These are phyloP conservation scores for Lordiphosa fenestrarum DNA, from an alignment of 2,888 invertebrate genomes.

Conservation along the genomic window DNA sequence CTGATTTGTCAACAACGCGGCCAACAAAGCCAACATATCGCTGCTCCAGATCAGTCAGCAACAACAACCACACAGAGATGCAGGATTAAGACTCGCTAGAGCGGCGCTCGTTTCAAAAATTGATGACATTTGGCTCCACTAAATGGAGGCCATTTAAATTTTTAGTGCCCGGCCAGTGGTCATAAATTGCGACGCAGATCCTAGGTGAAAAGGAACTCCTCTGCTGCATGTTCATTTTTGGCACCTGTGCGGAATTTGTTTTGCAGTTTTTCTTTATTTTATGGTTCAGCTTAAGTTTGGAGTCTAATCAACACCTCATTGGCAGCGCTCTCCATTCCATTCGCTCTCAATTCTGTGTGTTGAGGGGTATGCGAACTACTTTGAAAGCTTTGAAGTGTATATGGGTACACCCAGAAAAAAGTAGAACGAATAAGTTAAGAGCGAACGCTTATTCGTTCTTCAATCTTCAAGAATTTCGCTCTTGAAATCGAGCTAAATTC, in stretches of 20 bases:
- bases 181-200: conserved; percentile 46
- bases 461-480: too few species aligned
- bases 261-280: conserved; percentile 3
- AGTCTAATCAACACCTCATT: conserved; percentile 61
- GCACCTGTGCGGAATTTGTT: conserved; percentile 12
- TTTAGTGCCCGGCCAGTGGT: conserved; percentile 57
- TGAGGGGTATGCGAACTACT: too few species aligned
- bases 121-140: conserved; percentile 58
- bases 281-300: conserved; percentile 36
- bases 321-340: conserved; percentile 2
- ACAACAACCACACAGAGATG: conserved; percentile 27
- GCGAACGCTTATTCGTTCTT: too few species aligned
- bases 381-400: too few species aligned
- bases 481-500: too few species aligned
- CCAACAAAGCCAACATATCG: conserved; percentile 67
- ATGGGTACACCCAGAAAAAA: too few species aligned
- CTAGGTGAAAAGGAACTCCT: background rate
- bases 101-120: conserved; percentile 60
- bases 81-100: conserved; percentile 32
- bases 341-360: too few species aligned
- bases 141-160: conserved; percentile 70
- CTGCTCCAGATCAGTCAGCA: conserved; percentile 68
- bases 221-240: conserved; percentile 1
- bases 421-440: too few species aligned
- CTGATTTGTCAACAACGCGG: conserved; percentile 68